phyloP scores from a whole-genome alignment of 1,140 invertebrate species.

The Drosophila serrata region DNA sequence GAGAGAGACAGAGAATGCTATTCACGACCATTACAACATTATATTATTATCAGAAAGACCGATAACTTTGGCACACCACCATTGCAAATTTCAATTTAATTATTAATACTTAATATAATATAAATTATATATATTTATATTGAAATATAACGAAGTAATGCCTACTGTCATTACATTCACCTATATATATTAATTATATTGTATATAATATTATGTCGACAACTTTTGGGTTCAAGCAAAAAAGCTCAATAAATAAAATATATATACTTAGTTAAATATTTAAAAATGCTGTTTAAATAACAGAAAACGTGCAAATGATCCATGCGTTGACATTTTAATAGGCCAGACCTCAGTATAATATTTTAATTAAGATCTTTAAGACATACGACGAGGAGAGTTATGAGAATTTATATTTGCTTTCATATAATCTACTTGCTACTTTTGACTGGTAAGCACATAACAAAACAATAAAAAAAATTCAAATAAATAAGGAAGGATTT shows the following conservation, averaged over 20 bases:
- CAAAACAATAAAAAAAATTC: neutral
- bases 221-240: no score
- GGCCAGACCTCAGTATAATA: constrained; percentile 26
- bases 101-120: no score
- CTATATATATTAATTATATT: no score
- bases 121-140: no score
- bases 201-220: no score
- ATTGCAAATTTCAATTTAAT: no score
- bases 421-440: neutral
- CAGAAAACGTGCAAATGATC: neutral
- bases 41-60: no score
- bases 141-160: no score
- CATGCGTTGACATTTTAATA: constrained; percentile 1
- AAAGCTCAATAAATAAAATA: constrained; percentile 1
- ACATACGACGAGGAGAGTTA: neutral
- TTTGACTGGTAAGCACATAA: neutral
- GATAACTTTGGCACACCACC: no score
- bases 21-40: no score
- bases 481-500: neutral
- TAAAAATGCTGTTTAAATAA: constrained; percentile 42
- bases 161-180: no score
- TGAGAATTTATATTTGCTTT: neutral
- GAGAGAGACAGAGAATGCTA: no score
- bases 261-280: neutral
- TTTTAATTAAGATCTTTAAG: constrained; percentile 2